Base-by-base conservation (phyloP, 2,797 vertebrate genomes). In the Nyctibius grandis region DNA sequence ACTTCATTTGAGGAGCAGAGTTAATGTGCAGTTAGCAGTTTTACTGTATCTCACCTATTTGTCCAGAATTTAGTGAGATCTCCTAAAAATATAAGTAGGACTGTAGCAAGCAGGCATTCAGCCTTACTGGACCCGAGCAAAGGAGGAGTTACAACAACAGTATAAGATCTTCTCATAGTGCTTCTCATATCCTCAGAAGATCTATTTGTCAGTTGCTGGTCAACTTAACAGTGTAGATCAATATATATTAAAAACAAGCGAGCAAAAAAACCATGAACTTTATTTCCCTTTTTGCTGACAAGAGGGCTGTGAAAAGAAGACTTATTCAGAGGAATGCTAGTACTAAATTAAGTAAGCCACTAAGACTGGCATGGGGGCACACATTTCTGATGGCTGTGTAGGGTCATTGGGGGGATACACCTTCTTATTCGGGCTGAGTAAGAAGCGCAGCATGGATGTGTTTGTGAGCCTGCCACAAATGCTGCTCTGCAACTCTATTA, bases 1-100 rank as follows among this genome's bases (percentile, higher is more conserved):
- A 64, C 88, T 95, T 95, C 59, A 94, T 95, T 95, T 93, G 88
- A 91, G 88, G 70, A 85, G n/a, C 54, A 93, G 63, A 87, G 67
- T 82, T 96, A 96, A 96, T 87, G 67, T 96, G 59, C 74, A 93
- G 85, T 84, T 95, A 94, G 74, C 74, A 91, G 84, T 91, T 95
- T 92, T 97, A 93, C 59, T 92, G 51, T 89, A 85, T 42, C 65
- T 88, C 44, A 86, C 85, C 69, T 91, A 73, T 96, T 93, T 96
- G 82, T 91, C 48, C 61, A 92, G 79, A 97, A 88, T 93, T 96
- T 89, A 87, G 79, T 89, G 91, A 95, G 54, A 67, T 64, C 33
- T 85, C 59, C 89, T 91, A 89, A 94, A 96, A 95, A 87, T 73
- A 31, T 63, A 90, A 79, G 48, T 34, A 59, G 57, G 33, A n/a